Conservation (phyloP, 2,888 invertebrate genomes). For the Lasius platythorax region DNA sequence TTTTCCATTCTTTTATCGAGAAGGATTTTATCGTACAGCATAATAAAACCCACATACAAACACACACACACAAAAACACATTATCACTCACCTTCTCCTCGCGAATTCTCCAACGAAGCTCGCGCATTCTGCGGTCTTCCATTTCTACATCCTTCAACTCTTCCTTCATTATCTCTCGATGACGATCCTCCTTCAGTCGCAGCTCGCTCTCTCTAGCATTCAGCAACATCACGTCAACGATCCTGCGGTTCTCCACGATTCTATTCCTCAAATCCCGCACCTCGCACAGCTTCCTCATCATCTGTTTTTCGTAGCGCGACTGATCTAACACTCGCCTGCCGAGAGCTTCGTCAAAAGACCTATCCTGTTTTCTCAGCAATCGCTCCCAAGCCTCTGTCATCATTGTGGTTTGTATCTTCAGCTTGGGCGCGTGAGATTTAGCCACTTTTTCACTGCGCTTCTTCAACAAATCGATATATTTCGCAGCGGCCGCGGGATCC, state of each 20-base stretch:
- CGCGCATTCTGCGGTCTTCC: slow-evolving; percentile 76
- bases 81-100: slow-evolving; percentile 81
- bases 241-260: slow-evolving; percentile 87
- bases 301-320: slow-evolving; percentile 90
- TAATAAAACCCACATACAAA: background rate
- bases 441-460: slow-evolving; percentile 85
- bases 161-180: slow-evolving; percentile 72
- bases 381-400: slow-evolving; percentile 87
- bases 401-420: slow-evolving; percentile 86
- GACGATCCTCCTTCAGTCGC: slow-evolving; percentile 86
- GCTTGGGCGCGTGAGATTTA: slow-evolving; percentile 86
- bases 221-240: slow-evolving; percentile 87
- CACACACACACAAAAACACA: background rate
- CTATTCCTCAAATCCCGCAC: slow-evolving; percentile 88
- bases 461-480: slow-evolving; percentile 86
- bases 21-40: background rate
- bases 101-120: slow-evolving; percentile 87
- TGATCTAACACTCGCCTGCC: slow-evolving; percentile 88
- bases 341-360: slow-evolving; percentile 86
- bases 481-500: slow-evolving; percentile 61
- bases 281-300: slow-evolving; percentile 89
- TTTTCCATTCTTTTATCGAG: background rate
- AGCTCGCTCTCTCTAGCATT: slow-evolving; percentile 86
- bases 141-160: slow-evolving; percentile 71
- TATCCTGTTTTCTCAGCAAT: slow-evolving; percentile 87